phyloP scores from a whole-genome alignment of 2,888 invertebrate genomes.

The Cetonia aurata region DNA sequence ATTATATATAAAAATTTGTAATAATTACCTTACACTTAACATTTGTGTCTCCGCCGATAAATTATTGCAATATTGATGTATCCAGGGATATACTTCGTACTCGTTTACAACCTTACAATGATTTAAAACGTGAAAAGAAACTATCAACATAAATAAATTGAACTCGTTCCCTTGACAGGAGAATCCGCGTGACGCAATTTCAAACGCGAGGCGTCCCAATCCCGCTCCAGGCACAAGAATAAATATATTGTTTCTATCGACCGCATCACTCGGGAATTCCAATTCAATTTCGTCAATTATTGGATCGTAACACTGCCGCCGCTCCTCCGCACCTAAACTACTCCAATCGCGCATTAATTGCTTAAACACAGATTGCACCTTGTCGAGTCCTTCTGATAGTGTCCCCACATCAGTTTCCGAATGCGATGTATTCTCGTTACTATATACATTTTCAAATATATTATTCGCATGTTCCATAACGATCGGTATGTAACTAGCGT shows the following conservation, averaged over 20 bases:
- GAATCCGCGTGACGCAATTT: conserved; percentile 91
- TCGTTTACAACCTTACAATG: conserved; percentile 80
- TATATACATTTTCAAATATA: conserved; percentile 83
- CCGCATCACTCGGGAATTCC: conserved; percentile 77
- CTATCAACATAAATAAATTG: conserved; percentile 96
- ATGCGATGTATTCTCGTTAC: conserved; percentile 58
- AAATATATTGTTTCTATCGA: conserved; percentile 72
- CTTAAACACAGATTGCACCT: conserved; percentile 94
- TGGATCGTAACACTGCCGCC: conserved; percentile 89
- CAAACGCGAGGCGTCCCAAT: conserved; percentile 92
- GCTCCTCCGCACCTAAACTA: conserved; percentile 82
- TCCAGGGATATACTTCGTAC: conserved; percentile 92
- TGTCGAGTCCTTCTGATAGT: conserved; percentile 73
- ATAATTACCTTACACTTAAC: conserved; percentile 69
- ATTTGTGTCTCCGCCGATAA: conserved; percentile 85
- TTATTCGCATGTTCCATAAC: conserved; percentile 84
- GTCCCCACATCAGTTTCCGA: conserved; percentile 60
- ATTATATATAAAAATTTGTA: too few relatives aligned
- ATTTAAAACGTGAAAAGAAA: conserved; percentile 96
- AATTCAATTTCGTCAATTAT: conserved; percentile 86
- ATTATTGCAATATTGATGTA: conserved; percentile 95
- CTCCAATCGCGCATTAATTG: conserved; percentile 99
- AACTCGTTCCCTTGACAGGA: conserved; percentile 98
- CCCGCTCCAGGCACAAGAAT: conserved; percentile 98
- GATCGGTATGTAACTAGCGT: conserved; percentile 75